Percentiles rank a stretch among this genome's conserved stretches.
Conservation (phyloP, 2,797 vertebrate genomes). For the Myotis planiceps region DNA sequence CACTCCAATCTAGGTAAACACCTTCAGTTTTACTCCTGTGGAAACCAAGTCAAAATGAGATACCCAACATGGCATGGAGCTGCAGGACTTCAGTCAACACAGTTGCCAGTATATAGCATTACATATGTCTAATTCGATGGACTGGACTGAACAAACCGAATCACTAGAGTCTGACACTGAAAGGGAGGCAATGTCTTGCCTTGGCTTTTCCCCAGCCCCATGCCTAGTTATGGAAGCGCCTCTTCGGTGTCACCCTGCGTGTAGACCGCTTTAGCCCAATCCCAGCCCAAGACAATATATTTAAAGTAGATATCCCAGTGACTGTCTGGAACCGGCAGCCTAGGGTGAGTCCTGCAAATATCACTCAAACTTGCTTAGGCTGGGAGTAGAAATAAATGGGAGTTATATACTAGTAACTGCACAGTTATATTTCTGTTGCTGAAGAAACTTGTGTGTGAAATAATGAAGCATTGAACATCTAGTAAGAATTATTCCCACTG, state of each 20-base stretch:
- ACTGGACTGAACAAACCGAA: neutral
- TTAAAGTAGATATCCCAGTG: neutral
- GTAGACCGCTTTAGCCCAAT: neutral
- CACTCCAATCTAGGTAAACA: neutral
- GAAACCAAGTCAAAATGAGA: neutral
- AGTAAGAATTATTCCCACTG: neutral
- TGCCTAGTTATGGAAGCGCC: neutral
- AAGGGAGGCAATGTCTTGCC: neutral
- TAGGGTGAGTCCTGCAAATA: neutral
- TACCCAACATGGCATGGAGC: neutral
- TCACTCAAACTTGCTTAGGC: fast-evolving
- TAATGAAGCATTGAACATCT: neutral
- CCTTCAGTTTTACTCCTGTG: neutral
- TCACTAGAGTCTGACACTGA: neutral
- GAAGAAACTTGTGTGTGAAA: neutral
- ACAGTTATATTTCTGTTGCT: neutral
- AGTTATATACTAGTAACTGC: no score
- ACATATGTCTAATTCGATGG: neutral
- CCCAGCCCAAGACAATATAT: neutral
- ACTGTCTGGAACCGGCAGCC: no score
- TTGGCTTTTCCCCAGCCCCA: neutral
- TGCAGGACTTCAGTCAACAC: neutral
- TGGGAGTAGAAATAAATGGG: no score
- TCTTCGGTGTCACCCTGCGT: neutral
- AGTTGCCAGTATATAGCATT: neutral